Conservation (phyloP, 2,113 vertebrate genomes). For the Nyctereutes procyonoides region DNA sequence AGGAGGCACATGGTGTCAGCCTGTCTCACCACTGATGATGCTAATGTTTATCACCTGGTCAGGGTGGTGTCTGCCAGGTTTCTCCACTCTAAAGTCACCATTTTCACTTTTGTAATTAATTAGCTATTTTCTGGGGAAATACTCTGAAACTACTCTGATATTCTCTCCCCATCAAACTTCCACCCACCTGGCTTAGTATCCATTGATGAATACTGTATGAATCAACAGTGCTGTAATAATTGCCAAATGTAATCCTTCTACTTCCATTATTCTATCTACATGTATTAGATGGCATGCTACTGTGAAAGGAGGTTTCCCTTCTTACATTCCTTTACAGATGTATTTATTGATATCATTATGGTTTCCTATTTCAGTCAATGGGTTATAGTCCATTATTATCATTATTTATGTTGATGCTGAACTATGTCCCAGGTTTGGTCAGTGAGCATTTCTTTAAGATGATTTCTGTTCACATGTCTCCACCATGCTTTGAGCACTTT, state of each 20-base stretch:
- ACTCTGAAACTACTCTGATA: slow-evolving; percentile 3
- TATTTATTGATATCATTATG: background rate
- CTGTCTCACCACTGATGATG: background rate
- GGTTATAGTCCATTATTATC: background rate
- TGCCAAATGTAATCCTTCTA: background rate
- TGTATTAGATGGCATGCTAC: background rate
- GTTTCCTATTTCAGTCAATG: background rate
- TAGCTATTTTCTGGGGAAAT: slow-evolving; percentile 22
- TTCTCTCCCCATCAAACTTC: background rate
- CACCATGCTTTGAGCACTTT: background rate
- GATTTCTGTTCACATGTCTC: background rate
- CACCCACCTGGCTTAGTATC: background rate
- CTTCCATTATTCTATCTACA: background rate
- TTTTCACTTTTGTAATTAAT: slow-evolving; percentile 2
- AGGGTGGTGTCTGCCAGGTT: background rate
- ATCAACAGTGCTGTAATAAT: background rate
- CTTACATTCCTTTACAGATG: background rate
- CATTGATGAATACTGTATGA: background rate
- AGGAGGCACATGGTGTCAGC: background rate
- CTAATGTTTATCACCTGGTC: background rate
- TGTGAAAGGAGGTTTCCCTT: background rate
- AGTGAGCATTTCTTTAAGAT: background rate
- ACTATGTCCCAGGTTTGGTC: background rate
- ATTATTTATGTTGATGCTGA: slow-evolving; percentile 10
- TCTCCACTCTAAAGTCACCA: background rate